A percentile compares a stretch with the other conserved stretches of the same genome.
Conservation (phyloP, 2,888 invertebrate species). For the Lepidochitona cinerea region DNA sequence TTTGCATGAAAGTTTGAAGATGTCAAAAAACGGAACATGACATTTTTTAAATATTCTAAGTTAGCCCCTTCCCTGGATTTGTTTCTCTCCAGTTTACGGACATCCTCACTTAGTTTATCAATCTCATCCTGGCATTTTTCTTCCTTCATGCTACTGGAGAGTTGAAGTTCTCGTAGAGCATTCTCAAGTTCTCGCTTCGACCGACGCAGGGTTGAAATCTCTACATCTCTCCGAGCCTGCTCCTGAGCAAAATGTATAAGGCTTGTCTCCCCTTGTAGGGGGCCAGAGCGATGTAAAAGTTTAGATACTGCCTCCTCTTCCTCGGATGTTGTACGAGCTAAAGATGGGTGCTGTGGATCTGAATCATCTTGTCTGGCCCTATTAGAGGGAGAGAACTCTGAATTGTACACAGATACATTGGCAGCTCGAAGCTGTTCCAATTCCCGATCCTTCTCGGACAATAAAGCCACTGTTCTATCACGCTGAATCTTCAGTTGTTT, state of each 20-base stretch:
- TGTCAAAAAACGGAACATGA: conserved; percentile 85
- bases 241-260: conserved; percentile 89
- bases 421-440: conserved; percentile 67
- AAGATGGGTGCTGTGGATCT: background rate
- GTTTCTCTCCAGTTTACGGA: conserved; percentile 70
- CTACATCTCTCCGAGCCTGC: conserved; percentile 84
- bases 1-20: conserved; percentile 80
- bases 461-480: conserved; percentile 81
- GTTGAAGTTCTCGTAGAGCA: conserved; percentile 74
- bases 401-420: background rate
- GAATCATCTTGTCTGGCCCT: background rate
- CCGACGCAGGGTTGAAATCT: conserved; percentile 81
- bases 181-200: conserved; percentile 77
- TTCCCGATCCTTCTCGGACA: conserved; percentile 83
- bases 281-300: conserved; percentile 61
- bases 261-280: conserved; percentile 55
- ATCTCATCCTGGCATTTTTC: conserved; percentile 73
- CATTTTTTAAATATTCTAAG: conserved; percentile 91
- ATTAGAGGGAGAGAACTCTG: background rate
- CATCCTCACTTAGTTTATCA: conserved; percentile 73
- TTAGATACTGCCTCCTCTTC: conserved; percentile 50
- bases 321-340: conserved; percentile 25
- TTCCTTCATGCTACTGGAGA: conserved; percentile 64
- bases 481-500: conserved; percentile 78
- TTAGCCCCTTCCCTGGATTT: conserved; percentile 85